Base-by-base conservation (phyloP, 1,140 invertebrate species). In the Rhopalosiphum padi region DNA sequence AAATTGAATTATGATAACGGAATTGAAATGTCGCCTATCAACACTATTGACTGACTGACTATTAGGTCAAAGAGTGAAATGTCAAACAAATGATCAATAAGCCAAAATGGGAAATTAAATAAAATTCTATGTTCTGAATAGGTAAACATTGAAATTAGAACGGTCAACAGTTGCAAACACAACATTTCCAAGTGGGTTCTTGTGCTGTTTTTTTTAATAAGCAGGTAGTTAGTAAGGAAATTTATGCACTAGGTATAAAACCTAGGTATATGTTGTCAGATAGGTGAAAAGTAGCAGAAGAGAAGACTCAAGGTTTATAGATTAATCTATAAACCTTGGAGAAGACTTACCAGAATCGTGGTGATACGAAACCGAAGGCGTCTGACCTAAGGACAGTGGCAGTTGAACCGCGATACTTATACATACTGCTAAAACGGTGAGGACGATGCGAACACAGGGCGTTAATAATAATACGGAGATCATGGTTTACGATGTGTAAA, bases 341-440 rank as follows among this genome's bases (percentile, higher is more conserved):
- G 9, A 68, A 30, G 6, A 83, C 82, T 93, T 93, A 93, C 91
- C 91, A 18, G 91, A 93, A 85, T 93, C 91, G 23, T 93, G 91
- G 46, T 93, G 91, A 82, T 93, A 93, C 51, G 91, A 93, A 48
- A 93, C 48, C 46, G 91, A 53, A 85, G 91, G 82, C 8, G 91
- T 21, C 35, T 93, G 91, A 85, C 77, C 11, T 35, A 35, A 85
- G 9, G 46, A 35, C n/a, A 30, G 43, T 30, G 77, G 91, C 91
- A 93, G 22, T 85, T 30, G 91, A 11, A 48, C n/a, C 0, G n/a
- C 43, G 11, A 68, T 68, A 85, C 46, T 83, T 83, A 82, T 9
- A n/a, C 48, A 53, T 18, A 93, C 46, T 53, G 53, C 48, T 37
- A 85, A n/a, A 15, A 55, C 35, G 23, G 35, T 30, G 43, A 93